phyloP scores from a whole-genome alignment of 2,113 vertebrate genomes.

The Murina feae region DNA sequence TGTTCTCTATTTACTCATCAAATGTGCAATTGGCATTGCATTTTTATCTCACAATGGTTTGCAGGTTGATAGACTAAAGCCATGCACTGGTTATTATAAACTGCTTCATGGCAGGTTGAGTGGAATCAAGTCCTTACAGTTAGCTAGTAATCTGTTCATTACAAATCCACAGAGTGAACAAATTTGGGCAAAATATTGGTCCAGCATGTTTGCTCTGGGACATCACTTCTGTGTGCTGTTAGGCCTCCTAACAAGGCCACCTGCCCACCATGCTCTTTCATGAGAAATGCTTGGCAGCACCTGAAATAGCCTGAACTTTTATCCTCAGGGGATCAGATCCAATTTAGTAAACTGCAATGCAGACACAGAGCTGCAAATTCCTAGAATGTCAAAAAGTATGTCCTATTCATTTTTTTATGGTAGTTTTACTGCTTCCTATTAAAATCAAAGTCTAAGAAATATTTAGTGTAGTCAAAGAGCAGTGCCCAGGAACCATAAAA shows the following conservation, averaged over 20 bases:
- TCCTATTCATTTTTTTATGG: neutral
- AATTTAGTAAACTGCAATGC: neutral
- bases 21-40: too few relatives aligned
- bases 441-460: slow-evolving; percentile 36
- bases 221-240: neutral
- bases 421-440: slow-evolving; percentile 21
- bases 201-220: neutral
- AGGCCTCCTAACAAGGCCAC: neutral
- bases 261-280: neutral
- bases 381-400: neutral
- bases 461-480: neutral
- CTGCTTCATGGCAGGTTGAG: neutral
- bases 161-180: neutral
- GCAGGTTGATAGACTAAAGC: neutral
- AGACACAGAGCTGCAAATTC: neutral
- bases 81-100: neutral
- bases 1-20: neutral
- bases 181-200: neutral
- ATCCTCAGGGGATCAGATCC: neutral
- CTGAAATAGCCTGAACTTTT: neutral
- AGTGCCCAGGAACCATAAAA: neutral
- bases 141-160: neutral
- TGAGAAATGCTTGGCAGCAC: too few relatives aligned
- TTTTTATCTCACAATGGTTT: neutral
- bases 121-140: neutral